Conservation (phyloP, 2,888 invertebrate genomes). For the Acrobasis repandana region DNA sequence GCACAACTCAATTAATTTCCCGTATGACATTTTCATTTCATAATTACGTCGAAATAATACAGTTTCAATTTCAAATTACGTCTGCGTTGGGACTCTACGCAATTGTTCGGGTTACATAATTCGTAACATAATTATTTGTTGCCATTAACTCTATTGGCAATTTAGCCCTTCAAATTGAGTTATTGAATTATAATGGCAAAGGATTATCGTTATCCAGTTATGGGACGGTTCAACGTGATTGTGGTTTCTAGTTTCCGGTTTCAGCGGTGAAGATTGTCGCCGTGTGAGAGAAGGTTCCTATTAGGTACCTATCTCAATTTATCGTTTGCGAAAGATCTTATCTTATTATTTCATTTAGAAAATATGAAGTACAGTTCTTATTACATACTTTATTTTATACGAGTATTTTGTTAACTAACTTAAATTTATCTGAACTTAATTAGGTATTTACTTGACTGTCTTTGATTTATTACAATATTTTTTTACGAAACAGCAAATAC, state of each 20-base stretch:
- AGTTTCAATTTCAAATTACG: constrained; percentile 8
- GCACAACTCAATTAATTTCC: neutral
- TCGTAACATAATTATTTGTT: constrained; percentile 1
- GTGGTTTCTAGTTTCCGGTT: neutral
- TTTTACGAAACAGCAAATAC: too few species aligned
- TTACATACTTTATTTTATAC: too few species aligned
- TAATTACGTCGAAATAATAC: neutral
- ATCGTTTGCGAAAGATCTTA: too few species aligned
- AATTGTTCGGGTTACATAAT: neutral
- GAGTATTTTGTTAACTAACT: too few species aligned
- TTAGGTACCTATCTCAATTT: too few species aligned
- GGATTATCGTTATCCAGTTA: neutral
- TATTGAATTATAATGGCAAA: neutral
- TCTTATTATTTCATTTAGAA: too few species aligned
- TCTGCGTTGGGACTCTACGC: neutral
- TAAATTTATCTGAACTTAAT: too few species aligned
- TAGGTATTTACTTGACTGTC: too few species aligned
- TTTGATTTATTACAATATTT: too few species aligned
- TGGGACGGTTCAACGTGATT: neutral
- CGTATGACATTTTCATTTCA: constrained; percentile 1
- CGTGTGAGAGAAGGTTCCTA: too few species aligned
- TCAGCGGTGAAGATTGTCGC: too few species aligned
- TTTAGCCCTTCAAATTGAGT: neutral
- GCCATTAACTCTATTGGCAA: constrained; percentile 1
- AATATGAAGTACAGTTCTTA: too few species aligned